Base-by-base conservation (phyloP, 2,113 vertebrate species). In the western clawed frog (Xenopus tropicalis) region DNA sequence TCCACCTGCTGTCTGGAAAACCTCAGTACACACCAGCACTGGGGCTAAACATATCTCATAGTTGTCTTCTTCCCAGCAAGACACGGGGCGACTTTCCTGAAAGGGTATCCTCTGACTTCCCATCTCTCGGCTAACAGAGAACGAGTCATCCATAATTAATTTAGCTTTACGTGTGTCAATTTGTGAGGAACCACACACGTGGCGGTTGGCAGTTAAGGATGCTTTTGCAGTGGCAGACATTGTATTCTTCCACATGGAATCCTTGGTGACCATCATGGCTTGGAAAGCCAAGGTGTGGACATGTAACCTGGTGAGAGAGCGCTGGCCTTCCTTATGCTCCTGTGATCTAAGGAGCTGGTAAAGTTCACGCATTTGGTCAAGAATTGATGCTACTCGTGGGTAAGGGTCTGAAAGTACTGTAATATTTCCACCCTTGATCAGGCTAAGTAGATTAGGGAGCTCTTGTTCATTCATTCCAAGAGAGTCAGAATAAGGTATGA, bases 401-500 rank as follows among this genome's bases (percentile, higher is more conserved):
- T 91, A 91, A 24, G 91, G 90, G 81, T 93, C 90, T 1, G 92
- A 92, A 64, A 93, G 70, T 56, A 93, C 87, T 0, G 90, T 93
- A 78, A 93, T 83, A 72, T 85, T 91, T 67, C 87, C 84, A 44
- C 90, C 90, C 70, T 91, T 89, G 11, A 93, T 82, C 4, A 92
- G 83, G 78, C 91, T 91, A 24, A 92, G 87, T 25, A 93, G 82
- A 78, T 93, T 93, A 51, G 92, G 92, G 23, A 93, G 88, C 78
- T 93, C 92, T 82, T 93, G 92, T 75, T 93, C 92, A 66, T 93
- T 93, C 92, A 93, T 93, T 44, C 92, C 92, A 62, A 93, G 80
- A 24, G 92, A 93, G 81, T 93, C 88, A 1, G 88, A 86, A 17
- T 89, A 79, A 10, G 90, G 85, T 22, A 92, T 66, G 20, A 93